phyloP scores from a whole-genome alignment of 1,140 invertebrate species.

The Mactra quadrangularis region DNA sequence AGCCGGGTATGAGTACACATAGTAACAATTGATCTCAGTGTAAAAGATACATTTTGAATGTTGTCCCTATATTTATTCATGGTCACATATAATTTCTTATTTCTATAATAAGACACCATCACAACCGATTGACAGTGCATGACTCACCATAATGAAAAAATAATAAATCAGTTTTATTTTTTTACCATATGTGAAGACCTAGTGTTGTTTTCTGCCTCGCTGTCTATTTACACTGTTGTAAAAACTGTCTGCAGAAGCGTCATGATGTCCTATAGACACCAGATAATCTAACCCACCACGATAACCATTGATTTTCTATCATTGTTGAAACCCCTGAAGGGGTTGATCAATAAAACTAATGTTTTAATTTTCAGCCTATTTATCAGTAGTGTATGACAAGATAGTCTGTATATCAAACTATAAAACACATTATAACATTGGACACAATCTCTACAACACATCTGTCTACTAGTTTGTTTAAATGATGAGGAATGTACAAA shows the following conservation, averaged over 20 bases:
- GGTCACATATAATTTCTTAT: no score
- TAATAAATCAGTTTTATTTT: no score
- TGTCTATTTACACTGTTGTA: no score
- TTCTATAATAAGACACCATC: no score
- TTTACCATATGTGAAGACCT: no score
- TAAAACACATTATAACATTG: slow-evolving; percentile 33
- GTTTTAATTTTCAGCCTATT: slow-evolving; percentile 50
- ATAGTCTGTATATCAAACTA: slow-evolving; percentile 29
- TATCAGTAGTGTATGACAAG: slow-evolving; percentile 14
- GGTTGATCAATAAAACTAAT: slow-evolving; percentile 43
- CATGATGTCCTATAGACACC: neutral
- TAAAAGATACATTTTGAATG: no score
- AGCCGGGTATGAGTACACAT: no score
- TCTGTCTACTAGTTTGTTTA: slow-evolving; percentile 37
- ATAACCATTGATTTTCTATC: slow-evolving; percentile 24
- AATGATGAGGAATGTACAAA: neutral
- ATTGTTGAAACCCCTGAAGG: slow-evolving; percentile 27
- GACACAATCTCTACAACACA: slow-evolving; percentile 15
- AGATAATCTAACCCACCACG: neutral
- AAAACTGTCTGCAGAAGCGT: neutral
- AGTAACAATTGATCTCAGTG: no score
- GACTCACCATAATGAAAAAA: no score
- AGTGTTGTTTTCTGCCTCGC: no score
- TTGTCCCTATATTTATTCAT: no score
- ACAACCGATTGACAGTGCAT: no score